Percentiles rank a stretch among this genome's conserved stretches.
These are phyloP conservation scores for Tetramorium simillimum DNA, from an alignment of 1,140 invertebrate species.

Conservation along the genomic window DNA sequence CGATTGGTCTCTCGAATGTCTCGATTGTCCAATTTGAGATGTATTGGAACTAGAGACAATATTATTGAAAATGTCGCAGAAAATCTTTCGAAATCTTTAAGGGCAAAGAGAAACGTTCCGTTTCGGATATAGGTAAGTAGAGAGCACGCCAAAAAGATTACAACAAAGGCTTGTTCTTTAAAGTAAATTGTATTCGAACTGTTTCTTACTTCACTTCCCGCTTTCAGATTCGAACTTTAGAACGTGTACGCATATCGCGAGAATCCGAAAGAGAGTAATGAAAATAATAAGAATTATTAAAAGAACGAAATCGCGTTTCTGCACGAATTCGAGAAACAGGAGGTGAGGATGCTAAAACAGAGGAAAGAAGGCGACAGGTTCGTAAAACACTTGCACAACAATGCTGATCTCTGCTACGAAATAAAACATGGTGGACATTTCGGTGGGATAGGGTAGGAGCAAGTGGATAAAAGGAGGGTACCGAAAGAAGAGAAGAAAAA, in stretches of 20 bases:
- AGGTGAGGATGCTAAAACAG: constrained; percentile 15
- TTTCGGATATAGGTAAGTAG: neutral
- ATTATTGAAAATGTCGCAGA: constrained; percentile 30
- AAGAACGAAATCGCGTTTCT: constrained; percentile 16
- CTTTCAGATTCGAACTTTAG: neutral
- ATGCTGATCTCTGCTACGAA: constrained; percentile 78
- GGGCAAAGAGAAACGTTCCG: constrained; percentile 6
- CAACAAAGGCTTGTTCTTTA: neutral
- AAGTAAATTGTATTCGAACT: neutral
- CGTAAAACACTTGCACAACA: constrained; percentile 79
- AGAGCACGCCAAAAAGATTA: neutral
- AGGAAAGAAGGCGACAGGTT: constrained; percentile 50
- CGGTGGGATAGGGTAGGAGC: neutral
- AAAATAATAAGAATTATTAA: constrained; percentile 38
- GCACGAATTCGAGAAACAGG: neutral
- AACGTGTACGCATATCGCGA: neutral
- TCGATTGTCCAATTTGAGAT: constrained; percentile 31
- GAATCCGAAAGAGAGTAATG: neutral
- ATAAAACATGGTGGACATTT: constrained; percentile 73
- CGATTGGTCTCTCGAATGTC: neutral
- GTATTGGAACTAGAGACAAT: constrained; percentile 23
- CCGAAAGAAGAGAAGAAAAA: constrained; percentile 8
- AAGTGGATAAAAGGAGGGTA: constrained; percentile 38
- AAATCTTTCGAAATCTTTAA: constrained; percentile 20
- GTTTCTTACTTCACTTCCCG: neutral